phyloP scores from a whole-genome alignment of 1,140 invertebrate genomes.

The Drosophila mauritiana region DNA sequence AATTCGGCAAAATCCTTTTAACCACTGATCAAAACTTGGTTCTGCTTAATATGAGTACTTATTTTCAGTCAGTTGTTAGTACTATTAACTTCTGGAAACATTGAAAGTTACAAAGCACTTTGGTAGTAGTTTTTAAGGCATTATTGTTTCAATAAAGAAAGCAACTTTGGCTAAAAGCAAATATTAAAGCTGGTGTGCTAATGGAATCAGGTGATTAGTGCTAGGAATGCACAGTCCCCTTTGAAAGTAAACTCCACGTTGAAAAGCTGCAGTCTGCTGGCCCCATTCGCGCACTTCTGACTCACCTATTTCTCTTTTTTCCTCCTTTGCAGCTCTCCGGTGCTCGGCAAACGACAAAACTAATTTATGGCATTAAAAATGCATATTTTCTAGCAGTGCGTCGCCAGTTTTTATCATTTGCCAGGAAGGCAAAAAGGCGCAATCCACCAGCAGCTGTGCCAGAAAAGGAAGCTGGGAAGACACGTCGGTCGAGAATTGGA shows the following conservation, averaged over 20 bases:
- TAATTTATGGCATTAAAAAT: conserved; percentile 83
- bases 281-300: conserved; percentile 12
- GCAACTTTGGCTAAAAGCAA: conserved; percentile 5
- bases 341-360: conserved; percentile 72
- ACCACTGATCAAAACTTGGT: too few species aligned
- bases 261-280: conserved; percentile 21
- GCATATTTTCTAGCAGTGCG: conserved; percentile 82
- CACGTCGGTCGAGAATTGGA: conserved; percentile 63
- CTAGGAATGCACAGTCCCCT: conserved; percentile 17
- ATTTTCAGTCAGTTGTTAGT: background rate
- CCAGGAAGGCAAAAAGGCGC: conserved; percentile 29
- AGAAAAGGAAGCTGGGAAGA: conserved; percentile 5
- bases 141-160: background rate
- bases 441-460: conserved; percentile 18
- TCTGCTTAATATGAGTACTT: too few species aligned
- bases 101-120: background rate
- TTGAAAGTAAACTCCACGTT: background rate
- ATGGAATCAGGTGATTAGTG: conserved; percentile 40
- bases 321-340: conserved; percentile 44
- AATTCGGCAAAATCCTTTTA: conserved; percentile 22
- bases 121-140: background rate
- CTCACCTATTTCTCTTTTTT: conserved; percentile 17
- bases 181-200: conserved; percentile 25
- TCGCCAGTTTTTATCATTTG: conserved; percentile 77
- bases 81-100: background rate